A percentile compares a stretch with the other conserved stretches of the same genome.
Evolutionary conservation across 2,797 vertebrate genomes (phyloP).

Genomic region (Tapirus indicus): DNA sequence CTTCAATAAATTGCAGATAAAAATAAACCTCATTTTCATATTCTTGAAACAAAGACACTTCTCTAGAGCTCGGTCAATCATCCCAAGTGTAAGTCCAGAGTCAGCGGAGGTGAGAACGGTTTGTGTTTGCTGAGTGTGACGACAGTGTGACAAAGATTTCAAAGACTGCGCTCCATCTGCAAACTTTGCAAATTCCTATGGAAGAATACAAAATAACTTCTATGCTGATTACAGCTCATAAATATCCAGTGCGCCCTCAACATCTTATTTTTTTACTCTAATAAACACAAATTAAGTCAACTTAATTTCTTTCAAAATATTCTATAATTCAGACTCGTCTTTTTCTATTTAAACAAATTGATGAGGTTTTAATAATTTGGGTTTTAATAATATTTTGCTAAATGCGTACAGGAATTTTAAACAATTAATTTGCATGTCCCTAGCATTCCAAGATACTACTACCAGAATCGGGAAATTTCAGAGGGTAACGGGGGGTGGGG

Average conservation of each 20-base stretch:
- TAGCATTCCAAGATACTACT: not conserved
- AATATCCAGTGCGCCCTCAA: not conserved
- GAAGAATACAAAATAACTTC: conserved; percentile 24
- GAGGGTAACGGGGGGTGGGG: not conserved
- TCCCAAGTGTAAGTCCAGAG: not conserved
- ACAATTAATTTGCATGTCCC: not conserved
- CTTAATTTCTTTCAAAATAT: conserved; percentile 50
- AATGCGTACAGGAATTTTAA: not conserved
- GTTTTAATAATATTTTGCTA: conserved; percentile 19
- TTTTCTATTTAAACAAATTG: conserved; percentile 39
- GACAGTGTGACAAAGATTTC: not conserved
- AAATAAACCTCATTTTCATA: conserved; percentile 25
- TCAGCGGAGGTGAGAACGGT: not conserved
- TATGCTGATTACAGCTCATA: not conserved
- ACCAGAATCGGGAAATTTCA: conserved; percentile 19
- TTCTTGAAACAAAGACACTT: not conserved
- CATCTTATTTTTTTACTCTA: conserved; percentile 23
- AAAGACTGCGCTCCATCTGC: not conserved
- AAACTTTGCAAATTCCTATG: conserved; percentile 2
- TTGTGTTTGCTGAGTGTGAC: not conserved
- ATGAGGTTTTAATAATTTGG: conserved; percentile 12
- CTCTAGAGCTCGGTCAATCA: not conserved
- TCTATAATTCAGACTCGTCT: not conserved
- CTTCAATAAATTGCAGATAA: conserved; percentile 24
- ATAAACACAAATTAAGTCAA: conserved; percentile 11